Evolutionary conservation across 2,113 vertebrate species (phyloP).

Genomic region (Hippoglossus stenolepis): DNA sequence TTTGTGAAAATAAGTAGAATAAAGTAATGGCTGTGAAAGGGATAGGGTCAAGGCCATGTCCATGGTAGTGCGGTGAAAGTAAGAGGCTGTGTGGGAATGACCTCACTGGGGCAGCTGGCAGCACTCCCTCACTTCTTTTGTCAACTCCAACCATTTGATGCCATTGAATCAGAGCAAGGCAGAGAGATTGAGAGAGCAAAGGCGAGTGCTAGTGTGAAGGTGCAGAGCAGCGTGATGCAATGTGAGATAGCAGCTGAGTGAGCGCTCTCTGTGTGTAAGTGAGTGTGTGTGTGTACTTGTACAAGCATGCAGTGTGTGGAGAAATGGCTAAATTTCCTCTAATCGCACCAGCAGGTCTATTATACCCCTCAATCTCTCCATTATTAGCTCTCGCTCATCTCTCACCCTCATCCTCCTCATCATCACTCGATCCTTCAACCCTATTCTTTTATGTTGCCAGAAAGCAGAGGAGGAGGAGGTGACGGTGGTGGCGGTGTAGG

Average conservation of each 20-base stretch:
- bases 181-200: conserved; percentile 61
- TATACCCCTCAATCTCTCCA: conserved; percentile 44
- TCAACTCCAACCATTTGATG: conserved; percentile 74
- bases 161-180: conserved; percentile 73
- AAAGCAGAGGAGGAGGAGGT: conserved; percentile 18
- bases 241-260: conserved; percentile 80
- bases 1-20: conserved; percentile 68
- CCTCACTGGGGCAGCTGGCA: conserved; percentile 74
- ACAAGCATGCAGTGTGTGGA: conserved; percentile 40
- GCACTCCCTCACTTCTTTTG: conserved; percentile 75
- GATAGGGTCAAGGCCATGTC: conserved; percentile 66
- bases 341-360: conserved; percentile 51
- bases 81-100: conserved; percentile 62
- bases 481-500: conserved; percentile 19
- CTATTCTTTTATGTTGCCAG: conserved; percentile 39
- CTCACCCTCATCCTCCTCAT: conserved; percentile 38
- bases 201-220: conserved; percentile 72
- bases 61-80: conserved; percentile 53
- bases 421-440: conserved; percentile 30
- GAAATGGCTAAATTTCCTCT: conserved; percentile 57
- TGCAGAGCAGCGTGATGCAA: conserved; percentile 80
- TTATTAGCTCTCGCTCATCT: conserved; percentile 52
- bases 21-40: conserved; percentile 56
- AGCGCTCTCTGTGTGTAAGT: conserved; percentile 25
- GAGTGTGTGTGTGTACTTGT: conserved; percentile 12